Conservation (phyloP, 2,797 vertebrate species). For the Coccyzus lansbergi region DNA sequence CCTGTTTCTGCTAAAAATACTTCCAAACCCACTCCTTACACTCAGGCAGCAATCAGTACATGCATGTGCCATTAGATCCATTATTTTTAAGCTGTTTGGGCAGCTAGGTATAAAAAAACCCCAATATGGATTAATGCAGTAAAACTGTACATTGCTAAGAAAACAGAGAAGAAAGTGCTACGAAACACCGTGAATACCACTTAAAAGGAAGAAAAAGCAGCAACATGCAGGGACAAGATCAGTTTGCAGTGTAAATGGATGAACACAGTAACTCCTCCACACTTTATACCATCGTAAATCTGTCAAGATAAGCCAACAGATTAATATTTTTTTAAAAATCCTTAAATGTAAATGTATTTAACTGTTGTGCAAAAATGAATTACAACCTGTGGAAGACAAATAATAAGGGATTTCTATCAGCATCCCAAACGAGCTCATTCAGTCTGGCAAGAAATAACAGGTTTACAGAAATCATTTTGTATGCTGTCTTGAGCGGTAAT, state of each 20-base stretch:
- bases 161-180: slow-evolving; percentile 56
- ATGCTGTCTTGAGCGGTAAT: neutral
- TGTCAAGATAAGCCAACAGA: slow-evolving; percentile 60
- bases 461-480: slow-evolving; percentile 33
- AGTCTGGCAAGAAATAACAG: slow-evolving; percentile 64
- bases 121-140: slow-evolving; percentile 37
- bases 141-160: slow-evolving; percentile 28
- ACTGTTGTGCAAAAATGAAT: slow-evolving; percentile 58
- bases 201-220: slow-evolving; percentile 58
- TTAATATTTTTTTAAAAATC: neutral
- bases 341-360: slow-evolving; percentile 55
- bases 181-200: neutral
- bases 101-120: slow-evolving; percentile 37
- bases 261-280: slow-evolving; percentile 55
- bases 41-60: neutral
- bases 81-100: slow-evolving; percentile 43
- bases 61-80: slow-evolving; percentile 22
- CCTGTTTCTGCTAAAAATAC: neutral
- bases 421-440: slow-evolving; percentile 14
- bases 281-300: slow-evolving; percentile 35
- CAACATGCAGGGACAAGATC: slow-evolving; percentile 61
- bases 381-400: slow-evolving; percentile 16
- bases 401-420: slow-evolving; percentile 52
- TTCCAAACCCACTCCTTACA: neutral
- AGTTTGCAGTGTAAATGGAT: slow-evolving; percentile 54